Base-by-base conservation (phyloP, 2,888 invertebrate species). In the Dusona sp. region DNA sequence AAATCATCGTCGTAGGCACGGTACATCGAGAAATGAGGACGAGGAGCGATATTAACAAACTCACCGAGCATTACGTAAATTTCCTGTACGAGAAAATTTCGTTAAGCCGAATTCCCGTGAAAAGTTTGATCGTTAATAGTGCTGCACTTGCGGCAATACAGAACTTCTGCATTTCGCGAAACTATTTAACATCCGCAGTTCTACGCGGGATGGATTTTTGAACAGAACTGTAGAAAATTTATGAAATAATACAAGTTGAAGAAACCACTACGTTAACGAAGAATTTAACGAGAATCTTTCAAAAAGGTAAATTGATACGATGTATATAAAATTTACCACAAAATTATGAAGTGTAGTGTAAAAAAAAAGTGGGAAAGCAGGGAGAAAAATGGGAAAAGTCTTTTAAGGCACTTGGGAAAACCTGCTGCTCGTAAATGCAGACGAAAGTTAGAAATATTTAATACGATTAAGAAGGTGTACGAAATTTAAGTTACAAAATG, bases 81-180 rank as follows among this genome's bases (percentile, higher is more conserved):
- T 82, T 61, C 51, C 33, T 54, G 51, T 78, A 57, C 48, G 65
- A 81, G 54, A 81, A 68, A 68, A 82, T 81, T 85, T 85, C 67
- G 51, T 81, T 73, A 73, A 51, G 78, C 16, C 0, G 13, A 78
- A 78, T 77, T 77, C 2, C 19, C 67, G 22, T 73, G 16, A 48
- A 73, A 61, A 74, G 73, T n/a, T 45, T 82, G 48, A 65, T 61
- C 73, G 57, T 64, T 74, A 78, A 81, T 85, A 38, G 22, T 51
- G 3, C 33, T 16, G 42, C 61, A 45, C 29, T 57, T 9, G 13
- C 42, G 48, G 29, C 25, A 54, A 36, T 33, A 73, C 45, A 38
- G 74, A 79, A 38, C 48, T 80, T 48, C 51, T 48, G 65, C 36
- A 67, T 45, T 65, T 54, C 61, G 38, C 13, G 7, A 42, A 80